These are phyloP conservation scores for Dicyrtomina minuta DNA, from an alignment of 2,888 invertebrate genomes.

Conservation along the genomic window DNA sequence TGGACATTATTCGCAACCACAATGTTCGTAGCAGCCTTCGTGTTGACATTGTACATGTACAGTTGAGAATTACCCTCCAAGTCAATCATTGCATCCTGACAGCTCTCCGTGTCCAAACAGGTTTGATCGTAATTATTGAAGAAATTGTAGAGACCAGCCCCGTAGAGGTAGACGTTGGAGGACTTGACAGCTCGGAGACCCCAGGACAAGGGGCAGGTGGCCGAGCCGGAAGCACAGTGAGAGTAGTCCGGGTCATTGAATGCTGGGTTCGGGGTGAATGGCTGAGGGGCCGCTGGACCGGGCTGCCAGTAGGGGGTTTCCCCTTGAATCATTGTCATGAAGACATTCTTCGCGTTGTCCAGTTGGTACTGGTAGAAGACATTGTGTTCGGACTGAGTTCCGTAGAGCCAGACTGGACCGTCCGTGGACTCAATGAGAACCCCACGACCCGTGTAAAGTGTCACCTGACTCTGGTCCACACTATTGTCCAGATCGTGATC, in stretches of 20 bases:
- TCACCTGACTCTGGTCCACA: slow-evolving; percentile 44
- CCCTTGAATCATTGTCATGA: slow-evolving; percentile 50
- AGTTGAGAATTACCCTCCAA: slow-evolving; percentile 39
- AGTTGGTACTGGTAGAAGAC: slow-evolving; percentile 48
- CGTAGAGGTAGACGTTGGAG: slow-evolving; percentile 46
- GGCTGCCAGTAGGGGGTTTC: slow-evolving; percentile 51
- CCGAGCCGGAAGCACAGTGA: slow-evolving; percentile 37
- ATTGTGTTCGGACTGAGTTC: slow-evolving; percentile 50
- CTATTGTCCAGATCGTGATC: slow-evolving; percentile 48
- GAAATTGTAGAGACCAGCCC: slow-evolving; percentile 52
- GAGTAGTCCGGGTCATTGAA: slow-evolving; percentile 44
- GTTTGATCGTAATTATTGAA: slow-evolving; percentile 49
- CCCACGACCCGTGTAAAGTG: slow-evolving; percentile 47
- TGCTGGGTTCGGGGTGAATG: slow-evolving; percentile 36
- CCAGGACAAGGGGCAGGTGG: slow-evolving; percentile 41
- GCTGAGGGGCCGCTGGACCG: slow-evolving; percentile 45
- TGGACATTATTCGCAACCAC: slow-evolving; percentile 36
- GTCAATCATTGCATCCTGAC: slow-evolving; percentile 45
- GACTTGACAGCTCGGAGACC: slow-evolving; percentile 34
- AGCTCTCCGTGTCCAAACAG: slow-evolving; percentile 44
- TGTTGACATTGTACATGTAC: slow-evolving; percentile 47
- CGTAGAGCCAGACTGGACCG: slow-evolving; percentile 49
- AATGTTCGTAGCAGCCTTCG: slow-evolving; percentile 47
- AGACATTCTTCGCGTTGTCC: slow-evolving; percentile 42
- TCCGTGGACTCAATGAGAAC: slow-evolving; percentile 43